Conservation (phyloP, 2,888 invertebrate species). For the Watsonalla binaria region DNA sequence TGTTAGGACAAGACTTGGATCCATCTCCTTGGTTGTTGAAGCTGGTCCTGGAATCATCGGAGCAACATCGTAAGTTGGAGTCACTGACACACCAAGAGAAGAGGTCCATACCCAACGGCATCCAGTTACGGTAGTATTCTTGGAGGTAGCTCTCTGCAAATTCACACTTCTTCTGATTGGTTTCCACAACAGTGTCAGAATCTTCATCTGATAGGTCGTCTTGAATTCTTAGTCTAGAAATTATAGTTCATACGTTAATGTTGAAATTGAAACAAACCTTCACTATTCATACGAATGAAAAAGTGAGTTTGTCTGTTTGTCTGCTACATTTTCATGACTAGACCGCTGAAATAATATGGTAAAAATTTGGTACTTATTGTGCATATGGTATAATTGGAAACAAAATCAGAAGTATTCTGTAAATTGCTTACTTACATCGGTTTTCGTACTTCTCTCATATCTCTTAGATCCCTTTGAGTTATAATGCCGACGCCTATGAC, state of each 20-base stretch:
- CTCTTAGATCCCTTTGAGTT: conserved; percentile 43
- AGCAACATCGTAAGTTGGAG: conserved; percentile 35
- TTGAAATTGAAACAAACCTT: too few species aligned
- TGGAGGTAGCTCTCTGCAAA: conserved; percentile 55
- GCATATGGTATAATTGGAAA: too few species aligned
- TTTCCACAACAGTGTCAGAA: conserved; percentile 24
- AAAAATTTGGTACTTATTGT: too few species aligned
- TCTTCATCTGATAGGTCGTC: conserved; percentile 42
- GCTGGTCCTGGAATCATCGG: conserved; percentile 34
- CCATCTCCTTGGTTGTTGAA: conserved; percentile 33
- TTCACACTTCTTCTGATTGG: conserved; percentile 37
- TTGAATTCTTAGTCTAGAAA: conserved; percentile 39
- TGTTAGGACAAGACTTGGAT: conserved; percentile 52
- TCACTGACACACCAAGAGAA: conserved; percentile 50
- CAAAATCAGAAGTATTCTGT: too few species aligned
- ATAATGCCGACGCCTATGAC: conserved; percentile 54
- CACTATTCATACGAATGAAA: too few species aligned
- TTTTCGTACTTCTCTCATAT: conserved; percentile 34
- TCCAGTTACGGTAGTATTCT: conserved; percentile 53
- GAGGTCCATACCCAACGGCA: conserved; percentile 42
- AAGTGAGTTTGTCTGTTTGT: too few species aligned
- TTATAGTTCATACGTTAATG: background rate
- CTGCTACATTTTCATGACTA: too few species aligned
- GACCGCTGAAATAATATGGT: too few species aligned
- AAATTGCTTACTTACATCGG: conserved; percentile 46